These are phyloP conservation scores for Desmophyllum pertusum DNA, from an alignment of 92 coral and sea anemone species.

Conservation along the genomic window DNA sequence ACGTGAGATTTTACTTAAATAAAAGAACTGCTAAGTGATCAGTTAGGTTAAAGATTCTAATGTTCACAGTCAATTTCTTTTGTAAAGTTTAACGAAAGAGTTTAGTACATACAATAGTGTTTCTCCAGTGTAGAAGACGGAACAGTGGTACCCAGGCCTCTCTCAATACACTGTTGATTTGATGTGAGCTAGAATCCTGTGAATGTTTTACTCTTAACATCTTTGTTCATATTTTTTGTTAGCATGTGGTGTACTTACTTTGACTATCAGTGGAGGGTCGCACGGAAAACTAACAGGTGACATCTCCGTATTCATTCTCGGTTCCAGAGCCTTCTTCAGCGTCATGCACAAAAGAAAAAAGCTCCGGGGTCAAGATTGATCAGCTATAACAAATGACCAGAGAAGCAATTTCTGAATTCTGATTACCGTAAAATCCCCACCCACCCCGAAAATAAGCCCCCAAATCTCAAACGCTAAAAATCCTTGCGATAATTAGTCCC, in stretches of 20 bases:
- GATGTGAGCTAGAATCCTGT: background rate
- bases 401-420: no score
- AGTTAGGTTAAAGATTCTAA: background rate
- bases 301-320: background rate
- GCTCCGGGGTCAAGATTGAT: no score
- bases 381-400: no score
- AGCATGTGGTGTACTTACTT: slow-evolving; percentile 86
- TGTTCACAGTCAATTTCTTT: background rate
- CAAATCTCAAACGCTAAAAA: no score
- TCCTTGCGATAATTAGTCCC: no score
- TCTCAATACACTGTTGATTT: background rate
- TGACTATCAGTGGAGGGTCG: slow-evolving; percentile 73
- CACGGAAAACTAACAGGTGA: slow-evolving; percentile 81
- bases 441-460: no score
- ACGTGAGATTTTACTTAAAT: no score
- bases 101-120: no score
- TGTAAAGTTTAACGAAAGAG: background rate
- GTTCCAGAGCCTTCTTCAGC: no score
- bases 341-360: no score
- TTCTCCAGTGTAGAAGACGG: background rate
- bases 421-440: no score
- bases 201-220: no score
- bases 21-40: background rate
- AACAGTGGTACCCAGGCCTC: background rate
- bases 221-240: background rate